These are phyloP conservation scores for Iphiclides podalirius DNA, from an alignment of 2,888 invertebrate species.

Conservation along the genomic window DNA sequence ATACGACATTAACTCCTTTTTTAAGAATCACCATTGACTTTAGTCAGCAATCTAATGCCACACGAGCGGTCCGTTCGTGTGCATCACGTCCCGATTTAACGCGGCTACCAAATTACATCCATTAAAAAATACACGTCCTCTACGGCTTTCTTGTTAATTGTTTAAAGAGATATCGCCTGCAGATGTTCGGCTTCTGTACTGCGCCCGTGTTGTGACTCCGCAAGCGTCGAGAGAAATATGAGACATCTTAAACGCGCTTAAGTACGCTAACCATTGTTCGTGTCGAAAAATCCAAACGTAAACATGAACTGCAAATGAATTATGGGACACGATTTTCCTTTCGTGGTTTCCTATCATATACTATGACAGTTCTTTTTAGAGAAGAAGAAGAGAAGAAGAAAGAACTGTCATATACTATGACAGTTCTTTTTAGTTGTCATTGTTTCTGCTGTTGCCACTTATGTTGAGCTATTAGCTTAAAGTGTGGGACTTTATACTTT, in stretches of 20 bases:
- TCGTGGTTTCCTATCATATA: neutral
- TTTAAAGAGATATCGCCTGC: conserved; percentile 72
- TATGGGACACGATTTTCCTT: conserved; percentile 39
- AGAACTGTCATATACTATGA: too few species aligned
- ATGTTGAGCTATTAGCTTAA: too few species aligned
- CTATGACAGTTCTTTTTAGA: too few species aligned
- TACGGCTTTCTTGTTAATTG: conserved; percentile 70
- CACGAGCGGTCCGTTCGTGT: too few species aligned
- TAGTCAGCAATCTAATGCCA: too few species aligned
- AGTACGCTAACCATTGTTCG: conserved; percentile 50
- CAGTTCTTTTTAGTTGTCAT: too few species aligned
- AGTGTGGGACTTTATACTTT: too few species aligned
- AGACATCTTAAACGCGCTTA: conserved; percentile 55
- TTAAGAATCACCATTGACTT: too few species aligned
- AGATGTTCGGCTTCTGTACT: conserved; percentile 70
- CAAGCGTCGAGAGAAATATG: conserved; percentile 67
- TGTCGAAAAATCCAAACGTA: conserved; percentile 32
- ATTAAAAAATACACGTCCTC: conserved; percentile 71
- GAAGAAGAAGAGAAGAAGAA: too few species aligned
- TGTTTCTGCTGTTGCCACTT: too few species aligned
- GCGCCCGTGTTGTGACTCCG: conserved; percentile 55
- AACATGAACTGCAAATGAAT: conserved; percentile 39
- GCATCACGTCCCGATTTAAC: conserved; percentile 1
- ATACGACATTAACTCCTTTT: too few species aligned
- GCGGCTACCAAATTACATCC: conserved; percentile 58